Conservation (phyloP, 2,113 vertebrate genomes). For the Sander lucioperca region DNA sequence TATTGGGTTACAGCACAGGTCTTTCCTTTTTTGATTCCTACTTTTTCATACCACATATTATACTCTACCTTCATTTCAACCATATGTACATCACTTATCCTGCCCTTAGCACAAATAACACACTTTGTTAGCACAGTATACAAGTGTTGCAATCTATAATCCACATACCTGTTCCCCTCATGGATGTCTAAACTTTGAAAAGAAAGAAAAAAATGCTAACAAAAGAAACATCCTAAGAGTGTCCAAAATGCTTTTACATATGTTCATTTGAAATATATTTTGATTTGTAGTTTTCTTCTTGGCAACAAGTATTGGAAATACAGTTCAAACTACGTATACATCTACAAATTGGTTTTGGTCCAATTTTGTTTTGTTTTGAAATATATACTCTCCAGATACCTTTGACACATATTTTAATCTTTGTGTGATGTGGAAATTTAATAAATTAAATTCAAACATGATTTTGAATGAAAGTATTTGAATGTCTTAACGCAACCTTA, state of each 20-base stretch:
- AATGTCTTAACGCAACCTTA: background rate
- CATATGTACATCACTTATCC: background rate
- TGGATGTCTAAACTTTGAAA: conserved; percentile 11
- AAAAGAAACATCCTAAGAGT: background rate
- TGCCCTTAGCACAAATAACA: background rate
- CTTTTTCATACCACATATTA: background rate
- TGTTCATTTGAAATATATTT: background rate
- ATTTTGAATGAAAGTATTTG: background rate
- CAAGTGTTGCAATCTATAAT: background rate
- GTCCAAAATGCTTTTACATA: background rate
- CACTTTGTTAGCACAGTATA: background rate
- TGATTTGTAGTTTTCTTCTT: background rate
- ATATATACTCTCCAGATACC: background rate
- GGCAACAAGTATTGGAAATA: background rate
- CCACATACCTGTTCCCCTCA: background rate
- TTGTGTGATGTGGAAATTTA: background rate
- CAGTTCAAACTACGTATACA: background rate
- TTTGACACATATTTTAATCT: background rate
- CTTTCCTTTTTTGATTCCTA: background rate
- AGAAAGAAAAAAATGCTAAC: conserved; percentile 1
- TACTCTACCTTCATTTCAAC: background rate
- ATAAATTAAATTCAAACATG: background rate
- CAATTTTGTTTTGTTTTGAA: background rate
- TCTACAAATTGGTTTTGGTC: background rate
- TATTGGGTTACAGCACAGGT: background rate